Percentiles rank a stretch among this genome's conserved stretches.
These are phyloP conservation scores for Synergus laeviventris DNA, from an alignment of 2,888 invertebrate species.

Conservation along the genomic window DNA sequence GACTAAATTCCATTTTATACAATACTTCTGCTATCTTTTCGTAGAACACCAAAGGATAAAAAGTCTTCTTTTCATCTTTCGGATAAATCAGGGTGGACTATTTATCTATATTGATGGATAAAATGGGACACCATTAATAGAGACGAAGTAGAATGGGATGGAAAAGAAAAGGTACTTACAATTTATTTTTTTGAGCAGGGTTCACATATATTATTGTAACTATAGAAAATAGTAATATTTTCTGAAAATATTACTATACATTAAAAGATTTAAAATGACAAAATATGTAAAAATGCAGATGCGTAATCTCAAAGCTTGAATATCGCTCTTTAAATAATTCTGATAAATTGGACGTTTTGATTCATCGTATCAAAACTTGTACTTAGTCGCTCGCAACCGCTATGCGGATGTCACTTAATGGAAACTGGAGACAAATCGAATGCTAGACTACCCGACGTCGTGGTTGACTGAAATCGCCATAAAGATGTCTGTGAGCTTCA, in stretches of 20 bases:
- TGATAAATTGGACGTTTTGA: not conserved
- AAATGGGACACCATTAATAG: not conserved
- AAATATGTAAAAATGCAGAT: not conserved
- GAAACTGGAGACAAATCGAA: constrained; percentile 7
- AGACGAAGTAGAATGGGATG: not conserved
- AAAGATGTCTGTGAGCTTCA: not conserved
- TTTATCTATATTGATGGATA: not conserved
- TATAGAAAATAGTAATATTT: too few species aligned
- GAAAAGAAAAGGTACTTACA: not conserved
- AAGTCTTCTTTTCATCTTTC: not conserved
- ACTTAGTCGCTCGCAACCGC: not conserved
- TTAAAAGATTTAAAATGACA: not conserved
- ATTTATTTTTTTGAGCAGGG: too few species aligned
- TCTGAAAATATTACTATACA: not conserved
- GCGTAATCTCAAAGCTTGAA: not conserved
- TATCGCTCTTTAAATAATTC: not conserved
- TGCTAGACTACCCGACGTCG: not conserved
- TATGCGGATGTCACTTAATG: not conserved
- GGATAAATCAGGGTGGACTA: not conserved
- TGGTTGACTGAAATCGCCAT: constrained; percentile 7
- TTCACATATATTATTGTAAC: too few species aligned
- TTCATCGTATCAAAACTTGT: constrained; percentile 1
- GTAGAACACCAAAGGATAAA: too few species aligned
- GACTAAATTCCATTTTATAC: too few species aligned
- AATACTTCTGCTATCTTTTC: too few species aligned